Base-by-base conservation (phyloP, 2,888 invertebrate genomes). In the Ornithoptera priamus region DNA sequence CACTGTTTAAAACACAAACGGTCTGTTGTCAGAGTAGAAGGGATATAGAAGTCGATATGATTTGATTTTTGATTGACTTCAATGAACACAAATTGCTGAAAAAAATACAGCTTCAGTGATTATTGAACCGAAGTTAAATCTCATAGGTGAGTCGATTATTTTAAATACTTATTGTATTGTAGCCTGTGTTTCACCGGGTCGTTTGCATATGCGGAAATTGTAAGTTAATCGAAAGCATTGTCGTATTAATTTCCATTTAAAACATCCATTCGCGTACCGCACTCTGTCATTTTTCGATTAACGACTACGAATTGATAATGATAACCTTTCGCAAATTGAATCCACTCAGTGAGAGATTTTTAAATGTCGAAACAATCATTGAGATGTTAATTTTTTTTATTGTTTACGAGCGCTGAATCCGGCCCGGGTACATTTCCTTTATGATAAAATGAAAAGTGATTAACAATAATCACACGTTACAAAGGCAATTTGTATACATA, bases 131-230 rank as follows among this genome's bases (percentile, higher is more conserved):
- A 56, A 56, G 8, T 56, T 56, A 56, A 67, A 61, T 59, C 30
- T 63, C 42, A 60, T 67, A 58, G 53, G 60, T 36, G 60, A 56
- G 60, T 61, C 61, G 56, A 67, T 67, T 61, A 65, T n/a, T 64
- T 67, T 64, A 17, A 62, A 67, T 60, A 22, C 53, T 20, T 30
- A 53, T n/a, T n/a, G n/a, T n/a, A n/a, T n/a, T n/a, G n/a, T 57
- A 60, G 39, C 60, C 63, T 57, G 58, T 64, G 42, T 39, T 42
- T 30, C 18, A 17, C 6, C 30, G 59, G 64, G 60, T 46, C 56
- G 67, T 70, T 70, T 67, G 60, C 64, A 64, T 70, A 70, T 42
- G 58, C 64, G 67, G 70, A 70, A 70, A 70, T 67, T 56, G 70
- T 39, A 63, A 60, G 36, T 70, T 67, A 67, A 70, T 70, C 70